Conservation (phyloP, 2,888 invertebrate genomes). For the Drosophila kambysellisi region DNA sequence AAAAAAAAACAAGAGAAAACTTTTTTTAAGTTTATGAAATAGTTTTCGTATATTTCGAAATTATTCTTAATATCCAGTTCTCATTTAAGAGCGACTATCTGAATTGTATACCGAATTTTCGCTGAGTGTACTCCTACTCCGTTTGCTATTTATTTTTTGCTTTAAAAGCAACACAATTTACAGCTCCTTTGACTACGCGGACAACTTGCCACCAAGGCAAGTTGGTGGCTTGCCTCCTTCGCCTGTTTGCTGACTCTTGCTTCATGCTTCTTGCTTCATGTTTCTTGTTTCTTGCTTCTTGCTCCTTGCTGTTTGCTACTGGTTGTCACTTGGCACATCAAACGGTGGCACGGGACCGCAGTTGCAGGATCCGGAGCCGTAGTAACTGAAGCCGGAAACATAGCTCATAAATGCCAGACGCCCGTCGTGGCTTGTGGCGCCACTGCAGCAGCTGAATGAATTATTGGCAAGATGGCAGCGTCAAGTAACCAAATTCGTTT, state of each 20-base stretch:
- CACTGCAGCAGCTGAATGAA: constrained; percentile 46
- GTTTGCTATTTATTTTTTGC: neutral
- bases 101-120: no score
- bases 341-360: constrained; percentile 12
- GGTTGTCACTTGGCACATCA: constrained; percentile 18
- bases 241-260: no score
- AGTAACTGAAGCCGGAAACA: neutral
- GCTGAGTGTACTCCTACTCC: neutral
- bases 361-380: neutral
- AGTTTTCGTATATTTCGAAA: no score
- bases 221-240: constrained; percentile 12
- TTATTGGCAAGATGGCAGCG: constrained; percentile 38
- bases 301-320: neutral
- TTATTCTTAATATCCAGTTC: no score
- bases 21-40: no score
- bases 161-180: constrained; percentile 30
- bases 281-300: neutral
- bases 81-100: no score
- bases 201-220: constrained; percentile 27
- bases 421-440: constrained; percentile 18
- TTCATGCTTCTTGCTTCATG: neutral
- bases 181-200: constrained; percentile 30
- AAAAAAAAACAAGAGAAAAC: no score
- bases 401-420: constrained; percentile 16
- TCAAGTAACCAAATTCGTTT: constrained; percentile 32